These are phyloP conservation scores for Tenthredo mesomela DNA, from an alignment of 2,888 invertebrate species.

Conservation along the genomic window DNA sequence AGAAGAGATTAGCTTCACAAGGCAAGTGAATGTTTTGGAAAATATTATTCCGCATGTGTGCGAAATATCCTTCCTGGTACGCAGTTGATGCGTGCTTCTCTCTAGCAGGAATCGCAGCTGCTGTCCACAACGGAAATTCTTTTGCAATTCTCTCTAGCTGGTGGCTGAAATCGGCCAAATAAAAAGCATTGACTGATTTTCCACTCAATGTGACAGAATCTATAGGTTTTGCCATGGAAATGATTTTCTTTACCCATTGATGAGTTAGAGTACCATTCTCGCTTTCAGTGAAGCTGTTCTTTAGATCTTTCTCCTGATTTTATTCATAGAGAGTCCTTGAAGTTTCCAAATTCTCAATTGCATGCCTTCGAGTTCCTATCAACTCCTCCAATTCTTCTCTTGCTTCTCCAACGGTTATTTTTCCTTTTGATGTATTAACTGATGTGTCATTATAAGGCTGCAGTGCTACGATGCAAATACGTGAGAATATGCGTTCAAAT, in stretches of 20 bases:
- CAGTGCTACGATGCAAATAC: conserved; percentile 53
- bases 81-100: conserved; percentile 48
- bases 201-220: not conserved
- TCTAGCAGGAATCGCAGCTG: conserved; percentile 45
- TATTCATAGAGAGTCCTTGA: conserved; percentile 38
- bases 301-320: conserved; percentile 2
- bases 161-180: conserved; percentile 32
- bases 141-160: conserved; percentile 51
- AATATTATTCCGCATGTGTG: conserved; percentile 28
- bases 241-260: conserved; percentile 45
- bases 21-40: conserved; percentile 34
- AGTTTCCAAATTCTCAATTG: conserved; percentile 41
- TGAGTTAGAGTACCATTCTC: conserved; percentile 30
- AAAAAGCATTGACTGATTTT: conserved; percentile 50
- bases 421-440: not conserved
- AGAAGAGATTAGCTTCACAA: conserved; percentile 36
- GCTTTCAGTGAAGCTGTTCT: conserved; percentile 1
- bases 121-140: conserved; percentile 53
- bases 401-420: conserved; percentile 49
- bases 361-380: conserved; percentile 23
- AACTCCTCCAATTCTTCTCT: conserved; percentile 41
- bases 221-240: conserved; percentile 22
- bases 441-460: conserved; percentile 48
- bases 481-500: conserved; percentile 54
- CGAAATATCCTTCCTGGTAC: conserved; percentile 53